Evolutionary conservation across 1,140 invertebrate species (phyloP), one percentile per base, ranked within the genome.

Genomic region (Berghia stephanieae): DNA sequence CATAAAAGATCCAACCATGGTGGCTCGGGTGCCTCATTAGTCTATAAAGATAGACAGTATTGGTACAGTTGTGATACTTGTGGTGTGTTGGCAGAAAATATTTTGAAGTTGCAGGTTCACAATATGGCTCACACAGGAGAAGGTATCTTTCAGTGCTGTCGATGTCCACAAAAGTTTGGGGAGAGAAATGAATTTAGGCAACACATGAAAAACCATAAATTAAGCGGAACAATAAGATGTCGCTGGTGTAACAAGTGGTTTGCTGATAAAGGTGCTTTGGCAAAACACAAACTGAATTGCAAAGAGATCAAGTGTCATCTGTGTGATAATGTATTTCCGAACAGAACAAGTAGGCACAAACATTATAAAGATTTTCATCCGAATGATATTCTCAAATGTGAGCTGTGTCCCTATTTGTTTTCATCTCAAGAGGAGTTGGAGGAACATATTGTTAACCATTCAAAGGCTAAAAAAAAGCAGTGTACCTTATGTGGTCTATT

Each of bases 81-180:
- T 84, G 93, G 95, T 72, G 95, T 95, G 85, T 92, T 92, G 34
- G 93, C 96, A 75, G 95, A 94, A 80, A 94, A 94, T 16, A 94
- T 95, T 84, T 96, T 95, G 34, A 97, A 96, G 0, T 89, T 98
- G 46, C 97, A 96, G 31, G 97, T 97, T 89, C 96, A 98, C 90
- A 90, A 97, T 52, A 91, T 96, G 83, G 96, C 97, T 86, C 96
- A 98, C 88, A 96, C 94, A 31, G 96, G 96, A 55, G 82, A 82
- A 78, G 94, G 95, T 82, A 94, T 96, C 81, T 95, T 94, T 44
- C 44, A 60, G 60, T 76, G 74, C 38, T 76, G 74, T 49, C 44
- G 46, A 2, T 76, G 74, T 43, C 18, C 24, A 3, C 44, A 68
- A 16, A n/a, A 66, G 27, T 67, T 68, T 76, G 42, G 36, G n/a